phyloP scores from a whole-genome alignment of 2,113 vertebrate genomes.

The Numida meleagris region DNA sequence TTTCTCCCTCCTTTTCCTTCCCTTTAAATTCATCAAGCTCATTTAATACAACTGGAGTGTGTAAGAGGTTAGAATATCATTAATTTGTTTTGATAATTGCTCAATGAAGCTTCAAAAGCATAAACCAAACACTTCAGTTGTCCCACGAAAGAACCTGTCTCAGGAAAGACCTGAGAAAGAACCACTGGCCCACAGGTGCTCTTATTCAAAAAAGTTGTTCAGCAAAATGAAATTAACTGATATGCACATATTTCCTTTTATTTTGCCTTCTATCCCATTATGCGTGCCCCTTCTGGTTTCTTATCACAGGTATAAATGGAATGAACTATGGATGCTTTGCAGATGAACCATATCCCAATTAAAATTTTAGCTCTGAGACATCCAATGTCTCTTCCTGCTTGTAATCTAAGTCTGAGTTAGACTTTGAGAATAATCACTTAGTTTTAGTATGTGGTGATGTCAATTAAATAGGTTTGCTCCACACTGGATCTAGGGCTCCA shows the following conservation, averaged over 20 bases:
- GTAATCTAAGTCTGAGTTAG: not conserved
- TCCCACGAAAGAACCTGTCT: not conserved
- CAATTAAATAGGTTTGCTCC: conserved; percentile 52
- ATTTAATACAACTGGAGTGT: not conserved
- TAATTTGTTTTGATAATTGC: not conserved
- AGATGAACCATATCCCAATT: conserved; percentile 7
- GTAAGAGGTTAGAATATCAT: not conserved
- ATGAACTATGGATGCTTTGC: not conserved
- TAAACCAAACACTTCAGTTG: not conserved
- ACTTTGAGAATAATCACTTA: conserved; percentile 1
- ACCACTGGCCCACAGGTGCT: not conserved
- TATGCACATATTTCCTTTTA: not conserved
- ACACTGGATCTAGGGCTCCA: not conserved
- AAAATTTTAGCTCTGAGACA: conserved; percentile 5
- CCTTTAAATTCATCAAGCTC: not conserved
- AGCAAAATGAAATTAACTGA: not conserved
- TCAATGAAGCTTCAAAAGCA: not conserved
- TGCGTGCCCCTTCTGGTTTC: fast-evolving
- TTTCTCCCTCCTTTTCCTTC: not conserved
- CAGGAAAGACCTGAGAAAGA: not conserved
- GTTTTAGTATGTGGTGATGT: not conserved
- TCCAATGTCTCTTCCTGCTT: not conserved
- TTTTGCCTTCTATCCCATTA: not conserved
- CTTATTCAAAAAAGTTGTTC: not conserved
- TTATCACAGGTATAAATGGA: not conserved